Base-by-base conservation (phyloP, 2,797 vertebrate species). In the Sarcoramphus papa region DNA sequence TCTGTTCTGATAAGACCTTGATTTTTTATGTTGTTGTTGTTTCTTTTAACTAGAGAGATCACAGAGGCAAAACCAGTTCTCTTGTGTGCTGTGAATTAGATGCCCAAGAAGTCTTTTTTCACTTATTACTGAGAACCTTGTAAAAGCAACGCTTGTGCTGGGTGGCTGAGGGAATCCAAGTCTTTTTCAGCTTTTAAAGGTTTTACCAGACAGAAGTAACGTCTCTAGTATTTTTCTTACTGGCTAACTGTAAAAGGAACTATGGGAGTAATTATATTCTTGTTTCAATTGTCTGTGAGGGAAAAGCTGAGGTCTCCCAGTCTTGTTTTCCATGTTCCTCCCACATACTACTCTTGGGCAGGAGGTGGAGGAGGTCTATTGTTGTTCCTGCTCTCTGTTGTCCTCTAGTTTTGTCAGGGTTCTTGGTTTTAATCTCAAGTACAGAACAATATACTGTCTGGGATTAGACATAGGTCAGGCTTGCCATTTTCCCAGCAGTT, bases 351-450 rank as follows among this genome's bases (percentile, higher is more conserved):
- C 65, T 92, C 43, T 75, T 84, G 43, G 63, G 50, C 69, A 70
- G 48, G 47, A 90, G 33, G 9, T 84, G 35, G 65, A 81, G 59
- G 62, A 88, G 24, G 10, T 79, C 85, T 88, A 3, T 45, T 59
- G 41, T 43, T 87, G 50, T 57, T 63, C n/a, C 73, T 63, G 35
- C 47, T 93, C 41, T 90, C 53, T 53, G 21, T 78, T 18, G 2
- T 89, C 40, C 63, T 69, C 69, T 88, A 48, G 6, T 82, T 95
- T 88, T 79, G 54, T 70, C 56, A 86, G 73, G 37, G 57, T 77
- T 94, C 91, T 96, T 93, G 90, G 50, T 92, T 95, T 88, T 81
- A 90, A 88, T 91, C 82, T 93, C 63, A 78, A 69, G 21, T 27
- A 50, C 21, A 78, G 91, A 93, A 72, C 89, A 82, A 45, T 65